Percentiles rank a stretch among this genome's conserved stretches.
Conservation (phyloP, 2,888 invertebrate genomes). For the Rosalia funebris region DNA sequence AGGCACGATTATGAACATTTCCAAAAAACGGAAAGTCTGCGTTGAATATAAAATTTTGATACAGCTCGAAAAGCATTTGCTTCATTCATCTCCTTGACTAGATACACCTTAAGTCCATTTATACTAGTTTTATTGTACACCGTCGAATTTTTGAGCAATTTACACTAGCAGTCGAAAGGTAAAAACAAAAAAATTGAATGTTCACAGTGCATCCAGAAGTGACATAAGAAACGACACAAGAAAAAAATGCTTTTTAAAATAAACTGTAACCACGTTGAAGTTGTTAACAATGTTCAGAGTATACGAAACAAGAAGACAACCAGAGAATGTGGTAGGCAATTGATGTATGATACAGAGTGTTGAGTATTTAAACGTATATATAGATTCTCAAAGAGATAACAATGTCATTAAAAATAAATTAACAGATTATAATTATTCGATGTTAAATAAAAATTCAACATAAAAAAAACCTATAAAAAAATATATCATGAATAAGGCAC, state of each 20-base stretch:
- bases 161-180: constrained; percentile 35
- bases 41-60: constrained; percentile 19
- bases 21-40: constrained; percentile 32
- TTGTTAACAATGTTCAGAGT: constrained; percentile 36
- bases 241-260: constrained; percentile 26
- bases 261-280: constrained; percentile 30
- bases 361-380: constrained; percentile 42
- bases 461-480: constrained; percentile 47
- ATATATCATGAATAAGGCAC: constrained; percentile 52
- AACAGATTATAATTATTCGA: constrained; percentile 43
- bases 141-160: constrained; percentile 38
- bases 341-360: constrained; percentile 29
- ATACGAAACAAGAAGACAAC: constrained; percentile 14
- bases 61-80: constrained; percentile 12
- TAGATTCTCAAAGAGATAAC: constrained; percentile 47
- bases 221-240: constrained; percentile 20
- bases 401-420: constrained; percentile 39
- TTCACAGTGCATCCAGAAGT: constrained; percentile 41
- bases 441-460: constrained; percentile 48
- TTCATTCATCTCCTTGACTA: constrained; percentile 37
- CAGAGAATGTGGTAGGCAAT: constrained; percentile 18
- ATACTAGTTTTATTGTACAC: constrained; percentile 22
- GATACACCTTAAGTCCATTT: constrained; percentile 34
- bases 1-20: constrained; percentile 51
- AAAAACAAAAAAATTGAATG: constrained; percentile 35